These are phyloP conservation scores for Anoplophora glabripennis DNA, from an alignment of 1,140 invertebrate genomes.

Conservation along the genomic window DNA sequence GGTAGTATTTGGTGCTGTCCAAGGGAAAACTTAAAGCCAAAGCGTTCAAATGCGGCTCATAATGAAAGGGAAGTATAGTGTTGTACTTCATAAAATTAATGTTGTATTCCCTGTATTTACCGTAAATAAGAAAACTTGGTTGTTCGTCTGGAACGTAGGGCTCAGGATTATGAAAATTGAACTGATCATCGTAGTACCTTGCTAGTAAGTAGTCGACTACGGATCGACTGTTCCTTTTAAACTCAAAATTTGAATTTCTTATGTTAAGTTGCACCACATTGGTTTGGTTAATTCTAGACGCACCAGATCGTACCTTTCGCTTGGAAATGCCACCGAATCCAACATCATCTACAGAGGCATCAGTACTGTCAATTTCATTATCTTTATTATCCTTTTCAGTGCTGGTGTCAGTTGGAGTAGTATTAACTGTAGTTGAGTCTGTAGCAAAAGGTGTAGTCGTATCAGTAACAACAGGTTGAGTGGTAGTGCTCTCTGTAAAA, in stretches of 20 bases:
- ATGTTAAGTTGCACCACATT: too few relatives aligned
- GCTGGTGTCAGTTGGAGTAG: background rate
- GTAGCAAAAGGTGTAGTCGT: background rate
- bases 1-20: constrained; percentile 64
- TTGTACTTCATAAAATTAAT: constrained; percentile 65
- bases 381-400: too few relatives aligned
- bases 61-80: constrained; percentile 70
- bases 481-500: too few relatives aligned
- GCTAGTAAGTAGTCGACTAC: constrained; percentile 39
- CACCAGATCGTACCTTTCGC: too few relatives aligned
- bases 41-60: constrained; percentile 67
- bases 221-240: constrained; percentile 31
- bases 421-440: background rate
- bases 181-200: constrained; percentile 22
- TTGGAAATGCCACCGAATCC: too few relatives aligned
- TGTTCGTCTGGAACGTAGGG: constrained; percentile 15
- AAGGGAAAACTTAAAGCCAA: constrained; percentile 71
- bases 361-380: too few relatives aligned
- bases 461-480: too few relatives aligned
- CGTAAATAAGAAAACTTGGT: constrained; percentile 41
- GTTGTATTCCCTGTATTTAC: constrained; percentile 38
- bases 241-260: background rate
- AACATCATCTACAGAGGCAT: too few relatives aligned
- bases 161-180: background rate
- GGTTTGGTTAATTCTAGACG: too few relatives aligned